A percentile compares a stretch with the other conserved stretches of the same genome.
These are phyloP conservation scores for Chironomus riparius DNA, from an alignment of 2,888 invertebrate genomes.

Conservation along the genomic window DNA sequence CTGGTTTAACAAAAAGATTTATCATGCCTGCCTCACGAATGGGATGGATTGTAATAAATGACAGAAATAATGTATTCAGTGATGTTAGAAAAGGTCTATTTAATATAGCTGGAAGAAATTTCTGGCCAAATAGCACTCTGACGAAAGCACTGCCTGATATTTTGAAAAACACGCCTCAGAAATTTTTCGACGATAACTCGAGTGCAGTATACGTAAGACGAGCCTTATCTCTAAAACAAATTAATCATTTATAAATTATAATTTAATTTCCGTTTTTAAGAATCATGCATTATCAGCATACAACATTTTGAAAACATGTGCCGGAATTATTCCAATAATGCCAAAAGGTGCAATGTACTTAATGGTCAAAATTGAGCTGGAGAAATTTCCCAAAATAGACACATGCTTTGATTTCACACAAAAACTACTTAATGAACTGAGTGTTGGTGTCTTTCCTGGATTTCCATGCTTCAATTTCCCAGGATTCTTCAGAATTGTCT, in stretches of 20 bases:
- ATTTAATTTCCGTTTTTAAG: slow-evolving; percentile 39
- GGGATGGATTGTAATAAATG: slow-evolving; percentile 94
- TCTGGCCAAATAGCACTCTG: slow-evolving; percentile 84
- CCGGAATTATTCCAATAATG: slow-evolving; percentile 81
- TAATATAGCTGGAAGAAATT: slow-evolving; percentile 72
- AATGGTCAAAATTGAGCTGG: slow-evolving; percentile 81
- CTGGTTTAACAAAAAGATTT: slow-evolving; percentile 92
- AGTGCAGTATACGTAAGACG: slow-evolving; percentile 33
- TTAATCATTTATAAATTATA: neutral
- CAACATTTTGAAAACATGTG: slow-evolving; percentile 55
- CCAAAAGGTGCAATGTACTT: slow-evolving; percentile 89
- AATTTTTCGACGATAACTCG: slow-evolving; percentile 66
- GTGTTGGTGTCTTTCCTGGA: slow-evolving; percentile 94
- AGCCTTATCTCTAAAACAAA: neutral
- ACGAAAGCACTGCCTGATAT: slow-evolving; percentile 88
- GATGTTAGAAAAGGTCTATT: slow-evolving; percentile 43
- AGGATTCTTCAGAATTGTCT: slow-evolving; percentile 85
- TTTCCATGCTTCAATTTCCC: slow-evolving; percentile 55
- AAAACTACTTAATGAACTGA: slow-evolving; percentile 81
- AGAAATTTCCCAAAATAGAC: slow-evolving; percentile 68
- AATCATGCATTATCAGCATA: slow-evolving; percentile 74
- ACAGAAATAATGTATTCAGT: slow-evolving; percentile 47
- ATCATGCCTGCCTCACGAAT: slow-evolving; percentile 97
- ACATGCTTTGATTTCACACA: slow-evolving; percentile 83
- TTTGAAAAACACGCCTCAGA: slow-evolving; percentile 66